A percentile compares a stretch with the other conserved stretches of the same genome.
These are phyloP conservation scores for Drosophila recens DNA, from an alignment of 2,888 invertebrate genomes.

Conservation along the genomic window DNA sequence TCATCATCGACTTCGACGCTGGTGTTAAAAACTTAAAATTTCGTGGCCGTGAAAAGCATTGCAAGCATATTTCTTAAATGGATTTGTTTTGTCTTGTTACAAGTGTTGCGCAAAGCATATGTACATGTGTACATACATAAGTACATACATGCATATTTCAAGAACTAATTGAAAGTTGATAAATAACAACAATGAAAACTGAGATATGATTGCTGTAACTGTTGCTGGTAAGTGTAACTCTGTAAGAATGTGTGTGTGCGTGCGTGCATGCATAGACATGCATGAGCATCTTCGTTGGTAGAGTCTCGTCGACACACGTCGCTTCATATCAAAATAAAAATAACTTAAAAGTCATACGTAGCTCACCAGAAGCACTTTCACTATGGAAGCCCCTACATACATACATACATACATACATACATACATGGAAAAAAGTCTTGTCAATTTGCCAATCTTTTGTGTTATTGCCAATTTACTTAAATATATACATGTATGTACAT, in stretches of 20 bases:
- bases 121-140: background rate
- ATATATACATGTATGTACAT: too few species aligned
- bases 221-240: conserved; percentile 26
- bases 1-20: conserved; percentile 9
- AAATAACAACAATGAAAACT: conserved; percentile 6
- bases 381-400: conserved; percentile 27
- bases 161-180: conserved; percentile 41
- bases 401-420: conserved; percentile 12
- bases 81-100: conserved; percentile 3
- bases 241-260: background rate
- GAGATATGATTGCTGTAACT: conserved; percentile 24
- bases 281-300: conserved; percentile 25
- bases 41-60: conserved; percentile 31
- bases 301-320: conserved; percentile 43
- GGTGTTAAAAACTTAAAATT: background rate
- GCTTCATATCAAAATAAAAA: conserved; percentile 33
- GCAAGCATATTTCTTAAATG: conserved; percentile 14
- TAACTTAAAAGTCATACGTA: conserved; percentile 5
- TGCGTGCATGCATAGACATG: conserved; percentile 24
- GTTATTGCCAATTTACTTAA: too few species aligned
- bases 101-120: conserved; percentile 30
- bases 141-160: background rate
- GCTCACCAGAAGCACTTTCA: conserved; percentile 37
- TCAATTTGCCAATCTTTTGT: too few species aligned
- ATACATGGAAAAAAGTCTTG: too few species aligned